These are phyloP conservation scores for Sitta europaea DNA, from an alignment of 2,113 vertebrate genomes.

Conservation along the genomic window DNA sequence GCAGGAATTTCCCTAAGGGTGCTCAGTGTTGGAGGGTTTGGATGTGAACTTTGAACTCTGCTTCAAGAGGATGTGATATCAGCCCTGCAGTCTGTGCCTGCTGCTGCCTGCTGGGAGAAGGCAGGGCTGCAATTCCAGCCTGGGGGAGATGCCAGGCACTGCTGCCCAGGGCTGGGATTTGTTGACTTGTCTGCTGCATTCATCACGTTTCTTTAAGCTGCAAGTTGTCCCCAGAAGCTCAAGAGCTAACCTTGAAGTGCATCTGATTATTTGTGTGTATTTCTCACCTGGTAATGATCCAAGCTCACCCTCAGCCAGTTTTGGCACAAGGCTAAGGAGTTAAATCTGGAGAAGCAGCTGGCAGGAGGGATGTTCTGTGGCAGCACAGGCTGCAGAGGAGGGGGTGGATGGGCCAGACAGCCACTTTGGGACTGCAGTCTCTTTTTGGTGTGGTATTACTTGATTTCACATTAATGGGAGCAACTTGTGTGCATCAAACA, in stretches of 20 bases:
- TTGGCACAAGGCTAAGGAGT: neutral
- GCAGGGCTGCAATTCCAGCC: neutral
- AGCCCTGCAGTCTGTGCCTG: neutral
- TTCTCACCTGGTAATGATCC: neutral
- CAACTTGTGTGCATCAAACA: slow-evolving; percentile 15
- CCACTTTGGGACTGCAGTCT: neutral
- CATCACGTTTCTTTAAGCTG: neutral
- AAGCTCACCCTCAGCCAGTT: neutral
- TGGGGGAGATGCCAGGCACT: neutral
- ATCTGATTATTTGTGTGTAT: neutral
- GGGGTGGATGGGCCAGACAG: slow-evolving; percentile 1
- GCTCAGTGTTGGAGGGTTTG: neutral
- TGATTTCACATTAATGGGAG: slow-evolving; percentile 9
- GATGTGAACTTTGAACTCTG: neutral
- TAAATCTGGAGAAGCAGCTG: neutral
- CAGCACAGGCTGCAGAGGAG: neutral
- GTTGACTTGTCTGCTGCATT: neutral
- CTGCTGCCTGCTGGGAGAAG: neutral
- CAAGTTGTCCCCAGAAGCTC: neutral
- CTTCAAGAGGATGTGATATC: too few species aligned
- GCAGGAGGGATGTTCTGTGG: slow-evolving; percentile 7
- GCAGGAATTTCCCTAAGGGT: neutral
- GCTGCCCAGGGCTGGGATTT: neutral
- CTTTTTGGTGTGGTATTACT: neutral
- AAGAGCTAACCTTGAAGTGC: neutral